Evolutionary conservation across 2,888 invertebrate genomes (phyloP).

Genomic region (Cephus sareptanus): DNA sequence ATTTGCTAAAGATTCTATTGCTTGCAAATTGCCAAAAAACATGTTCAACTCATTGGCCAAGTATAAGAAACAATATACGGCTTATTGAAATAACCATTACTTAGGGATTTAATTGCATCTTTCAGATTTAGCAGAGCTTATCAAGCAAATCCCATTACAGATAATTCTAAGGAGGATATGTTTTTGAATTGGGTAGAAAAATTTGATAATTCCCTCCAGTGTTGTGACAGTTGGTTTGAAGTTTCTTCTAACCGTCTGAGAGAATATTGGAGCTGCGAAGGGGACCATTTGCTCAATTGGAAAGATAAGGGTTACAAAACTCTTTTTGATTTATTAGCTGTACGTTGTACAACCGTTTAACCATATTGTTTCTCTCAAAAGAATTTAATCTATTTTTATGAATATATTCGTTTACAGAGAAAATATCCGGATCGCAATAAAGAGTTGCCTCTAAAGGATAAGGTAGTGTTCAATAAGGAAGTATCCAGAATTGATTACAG

Average conservation of each 20-base stretch:
- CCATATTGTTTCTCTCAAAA: background rate
- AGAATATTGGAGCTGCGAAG: constrained; percentile 77
- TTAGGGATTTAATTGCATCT: background rate
- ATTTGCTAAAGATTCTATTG: too few species aligned
- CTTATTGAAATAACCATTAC: background rate
- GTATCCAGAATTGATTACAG: constrained; percentile 69
- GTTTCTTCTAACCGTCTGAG: constrained; percentile 75
- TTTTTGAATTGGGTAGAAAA: constrained; percentile 73
- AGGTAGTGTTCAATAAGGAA: constrained; percentile 70
- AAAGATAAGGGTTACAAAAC: constrained; percentile 77
- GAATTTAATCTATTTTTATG: constrained; percentile 6
- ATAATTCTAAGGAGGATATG: constrained; percentile 58
- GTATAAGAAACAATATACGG: background rate
- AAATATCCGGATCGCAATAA: constrained; percentile 67
- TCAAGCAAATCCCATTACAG: constrained; percentile 37
- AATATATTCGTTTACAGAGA: constrained; percentile 61
- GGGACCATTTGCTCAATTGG: constrained; percentile 79
- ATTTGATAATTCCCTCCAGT: constrained; percentile 68
- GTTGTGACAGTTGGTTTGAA: constrained; percentile 74
- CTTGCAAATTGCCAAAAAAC: too few species aligned
- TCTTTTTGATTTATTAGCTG: constrained; percentile 77
- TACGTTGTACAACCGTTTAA: constrained; percentile 56
- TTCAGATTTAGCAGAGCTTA: constrained; percentile 47
- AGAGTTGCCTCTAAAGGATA: constrained; percentile 62
- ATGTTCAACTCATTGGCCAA: too few species aligned